These are phyloP conservation scores for Drosophila subsilvestris DNA, from an alignment of 2,888 invertebrate genomes.

Conservation along the genomic window DNA sequence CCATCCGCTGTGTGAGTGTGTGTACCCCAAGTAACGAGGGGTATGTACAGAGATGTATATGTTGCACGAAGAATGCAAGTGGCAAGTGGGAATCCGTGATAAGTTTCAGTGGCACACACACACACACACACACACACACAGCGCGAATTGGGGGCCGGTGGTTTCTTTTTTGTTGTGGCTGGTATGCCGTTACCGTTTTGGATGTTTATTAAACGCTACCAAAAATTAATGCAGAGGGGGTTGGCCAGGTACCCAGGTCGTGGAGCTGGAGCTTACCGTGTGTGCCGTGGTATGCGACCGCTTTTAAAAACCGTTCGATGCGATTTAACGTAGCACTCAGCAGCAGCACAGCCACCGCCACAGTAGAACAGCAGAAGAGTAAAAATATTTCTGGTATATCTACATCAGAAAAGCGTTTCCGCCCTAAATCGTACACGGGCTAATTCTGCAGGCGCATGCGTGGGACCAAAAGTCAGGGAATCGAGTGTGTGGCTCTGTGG, in stretches of 20 bases:
- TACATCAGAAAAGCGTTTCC: conserved; percentile 80
- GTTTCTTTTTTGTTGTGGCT: neutral
- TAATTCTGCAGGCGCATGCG: conserved; percentile 62
- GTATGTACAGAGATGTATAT: conserved; percentile 1
- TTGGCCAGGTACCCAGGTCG: neutral
- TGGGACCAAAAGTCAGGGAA: neutral
- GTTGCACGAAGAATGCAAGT: neutral
- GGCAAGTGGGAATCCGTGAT: neutral
- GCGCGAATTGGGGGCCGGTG: neutral
- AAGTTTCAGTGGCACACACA: neutral
- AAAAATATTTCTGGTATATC: conserved; percentile 83
- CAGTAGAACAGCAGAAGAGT: conserved; percentile 57
- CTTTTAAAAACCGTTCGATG: conserved; percentile 80
- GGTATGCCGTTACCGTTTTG: neutral
- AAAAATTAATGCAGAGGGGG: conserved; percentile 8
- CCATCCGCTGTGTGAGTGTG: neutral
- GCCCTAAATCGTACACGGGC: conserved; percentile 76
- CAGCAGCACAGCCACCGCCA: conserved; percentile 35
- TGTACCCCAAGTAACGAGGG: neutral
- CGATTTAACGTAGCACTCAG: conserved; percentile 66
- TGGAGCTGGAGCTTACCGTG: conserved; percentile 9
- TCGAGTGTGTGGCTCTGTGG: conserved; percentile 5
- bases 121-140: neutral
- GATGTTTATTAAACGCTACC: conserved; percentile 9
- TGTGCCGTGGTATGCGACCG: conserved; percentile 67